A percentile compares a stretch with the other conserved stretches of the same genome.
Conservation (phyloP, 2,888 invertebrate genomes). For the Aspidapion aeneum region DNA sequence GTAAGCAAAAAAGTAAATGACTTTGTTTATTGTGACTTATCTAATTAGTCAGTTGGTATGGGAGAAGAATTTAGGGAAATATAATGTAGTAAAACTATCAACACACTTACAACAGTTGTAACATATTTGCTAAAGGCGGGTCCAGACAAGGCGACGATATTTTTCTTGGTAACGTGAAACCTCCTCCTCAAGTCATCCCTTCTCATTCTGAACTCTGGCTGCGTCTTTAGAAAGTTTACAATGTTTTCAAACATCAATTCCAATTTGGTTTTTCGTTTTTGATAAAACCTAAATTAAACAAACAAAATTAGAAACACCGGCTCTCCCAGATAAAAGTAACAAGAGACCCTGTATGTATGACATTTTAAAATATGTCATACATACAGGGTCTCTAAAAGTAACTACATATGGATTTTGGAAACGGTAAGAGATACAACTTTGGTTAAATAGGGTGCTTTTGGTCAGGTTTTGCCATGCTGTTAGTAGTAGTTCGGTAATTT, state of each 20-base stretch:
- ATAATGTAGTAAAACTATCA: conserved; percentile 57
- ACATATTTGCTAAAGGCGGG: neutral
- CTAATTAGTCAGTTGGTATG: conserved; percentile 52
- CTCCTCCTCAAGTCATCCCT: neutral
- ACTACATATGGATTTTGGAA: no score
- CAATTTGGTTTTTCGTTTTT: conserved; percentile 53
- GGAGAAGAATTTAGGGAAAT: conserved; percentile 54
- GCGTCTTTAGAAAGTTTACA: conserved; percentile 51
- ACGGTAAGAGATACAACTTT: no score
- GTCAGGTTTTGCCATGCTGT: no score
- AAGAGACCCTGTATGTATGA: no score
- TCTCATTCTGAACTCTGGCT: neutral
- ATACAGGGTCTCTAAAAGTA: no score
- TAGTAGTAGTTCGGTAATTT: no score
- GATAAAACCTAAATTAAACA: conserved; percentile 45
- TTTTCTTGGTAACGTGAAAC: neutral
- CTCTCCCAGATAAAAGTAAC: no score
- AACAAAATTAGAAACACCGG: no score
- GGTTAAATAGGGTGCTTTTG: no score
- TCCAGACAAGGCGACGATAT: neutral
- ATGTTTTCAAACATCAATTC: conserved; percentile 54
- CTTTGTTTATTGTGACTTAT: conserved; percentile 52
- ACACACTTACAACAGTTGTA: neutral
- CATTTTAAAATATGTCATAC: no score
- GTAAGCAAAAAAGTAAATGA: no score